These are phyloP conservation scores for Tylochromis polylepis DNA, from an alignment of 2,113 vertebrate genomes.

Conservation along the genomic window DNA sequence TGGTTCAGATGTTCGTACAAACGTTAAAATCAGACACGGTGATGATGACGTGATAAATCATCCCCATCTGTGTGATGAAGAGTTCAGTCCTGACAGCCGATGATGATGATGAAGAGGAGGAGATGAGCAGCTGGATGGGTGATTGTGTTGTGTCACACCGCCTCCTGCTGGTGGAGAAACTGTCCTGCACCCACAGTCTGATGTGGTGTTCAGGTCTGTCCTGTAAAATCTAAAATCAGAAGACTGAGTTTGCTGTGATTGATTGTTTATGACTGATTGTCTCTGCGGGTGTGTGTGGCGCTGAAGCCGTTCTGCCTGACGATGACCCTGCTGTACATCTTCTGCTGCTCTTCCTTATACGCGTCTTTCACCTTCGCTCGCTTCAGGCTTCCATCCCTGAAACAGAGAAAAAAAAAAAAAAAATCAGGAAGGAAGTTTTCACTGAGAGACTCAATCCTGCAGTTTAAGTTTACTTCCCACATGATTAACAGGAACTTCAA, in stretches of 20 bases:
- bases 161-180: conserved; percentile 41
- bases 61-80: background rate
- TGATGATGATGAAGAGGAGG: background rate
- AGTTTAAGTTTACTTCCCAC: background rate
- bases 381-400: conserved; percentile 94
- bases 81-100: background rate
- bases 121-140: background rate
- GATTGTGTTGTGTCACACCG: conserved; percentile 6
- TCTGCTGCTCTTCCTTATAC: conserved; percentile 89
- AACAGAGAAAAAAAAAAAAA: background rate
- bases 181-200: background rate
- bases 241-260: background rate
- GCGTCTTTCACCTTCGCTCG: conserved; percentile 86
- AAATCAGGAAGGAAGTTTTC: background rate
- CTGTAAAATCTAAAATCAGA: background rate
- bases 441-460: background rate
- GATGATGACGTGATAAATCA: background rate
- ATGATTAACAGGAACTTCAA: background rate
- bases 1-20: background rate
- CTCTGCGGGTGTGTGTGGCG: background rate
- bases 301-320: conserved; percentile 66
- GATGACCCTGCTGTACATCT: conserved; percentile 91
- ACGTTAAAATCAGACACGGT: background rate
- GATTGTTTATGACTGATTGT: background rate
- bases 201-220: background rate